Evolutionary conservation across 2,888 invertebrate genomes (phyloP).

Genomic region (Metalampra italica): DNA sequence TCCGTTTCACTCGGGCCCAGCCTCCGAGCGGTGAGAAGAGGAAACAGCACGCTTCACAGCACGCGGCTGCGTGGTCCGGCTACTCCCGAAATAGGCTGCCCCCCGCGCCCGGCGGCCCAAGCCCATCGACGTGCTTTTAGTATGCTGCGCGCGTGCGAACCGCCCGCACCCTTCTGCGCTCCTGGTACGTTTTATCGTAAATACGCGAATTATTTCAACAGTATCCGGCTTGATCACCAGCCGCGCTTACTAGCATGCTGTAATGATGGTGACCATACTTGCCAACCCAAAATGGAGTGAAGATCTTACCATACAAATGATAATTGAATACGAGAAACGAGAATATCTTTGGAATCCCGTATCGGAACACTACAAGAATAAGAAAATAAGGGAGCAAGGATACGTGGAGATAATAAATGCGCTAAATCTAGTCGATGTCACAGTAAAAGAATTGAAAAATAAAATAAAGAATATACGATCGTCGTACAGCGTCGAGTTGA

Average conservation of each 20-base stretch:
- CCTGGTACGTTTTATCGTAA: constrained; percentile 50
- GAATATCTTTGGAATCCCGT: constrained; percentile 75
- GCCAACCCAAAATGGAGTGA: constrained; percentile 77
- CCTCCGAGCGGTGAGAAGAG: constrained; percentile 68
- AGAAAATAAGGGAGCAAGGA: constrained; percentile 72
- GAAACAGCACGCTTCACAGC: constrained; percentile 77
- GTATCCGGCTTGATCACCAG: constrained; percentile 30
- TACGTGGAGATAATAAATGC: constrained; percentile 72
- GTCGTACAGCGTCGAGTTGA: constrained; percentile 74
- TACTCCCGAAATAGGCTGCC: constrained; percentile 75
- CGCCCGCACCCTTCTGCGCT: constrained; percentile 75
- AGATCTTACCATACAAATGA: constrained; percentile 72
- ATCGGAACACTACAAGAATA: constrained; percentile 73
- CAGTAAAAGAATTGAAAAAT: constrained; percentile 74
- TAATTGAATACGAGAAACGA: constrained; percentile 72
- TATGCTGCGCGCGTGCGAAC: constrained; percentile 79
- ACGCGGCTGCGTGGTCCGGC: constrained; percentile 76
- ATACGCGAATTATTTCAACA: constrained; percentile 47
- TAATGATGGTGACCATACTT: constrained; percentile 70
- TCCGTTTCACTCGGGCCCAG: constrained; percentile 76
- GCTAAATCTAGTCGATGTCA: constrained; percentile 66
- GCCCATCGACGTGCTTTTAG: constrained; percentile 78
- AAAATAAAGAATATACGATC: constrained; percentile 76
- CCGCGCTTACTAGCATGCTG: constrained; percentile 44
- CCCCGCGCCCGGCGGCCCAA: constrained; percentile 58